A percentile compares a stretch with the other conserved stretches of the same genome.
phyloP scores from a whole-genome alignment of 1,140 invertebrate species.

The Brachionus koreanus region DNA sequence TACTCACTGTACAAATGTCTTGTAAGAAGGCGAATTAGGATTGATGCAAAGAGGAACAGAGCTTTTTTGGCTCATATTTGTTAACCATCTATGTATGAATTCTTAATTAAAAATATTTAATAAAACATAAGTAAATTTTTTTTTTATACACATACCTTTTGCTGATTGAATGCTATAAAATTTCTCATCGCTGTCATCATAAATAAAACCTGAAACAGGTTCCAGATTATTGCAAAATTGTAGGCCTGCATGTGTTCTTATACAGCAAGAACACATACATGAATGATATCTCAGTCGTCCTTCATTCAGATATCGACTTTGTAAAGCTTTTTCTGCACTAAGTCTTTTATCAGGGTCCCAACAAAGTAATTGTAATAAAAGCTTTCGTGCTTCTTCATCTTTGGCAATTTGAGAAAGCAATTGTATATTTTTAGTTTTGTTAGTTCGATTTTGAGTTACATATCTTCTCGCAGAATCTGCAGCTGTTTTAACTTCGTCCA shows the following conservation, averaged over 20 bases:
- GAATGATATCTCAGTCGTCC: constrained; percentile 95
- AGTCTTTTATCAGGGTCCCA: constrained; percentile 78
- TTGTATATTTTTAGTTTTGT: constrained; percentile 16
- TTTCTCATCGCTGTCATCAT: constrained; percentile 36
- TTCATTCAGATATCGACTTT: constrained; percentile 94
- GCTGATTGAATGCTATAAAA: constrained; percentile 28
- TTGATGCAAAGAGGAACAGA: constrained; percentile 96
- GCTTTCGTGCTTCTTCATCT: constrained; percentile 71
- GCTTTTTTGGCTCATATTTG: constrained; percentile 80
- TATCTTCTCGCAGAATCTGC: constrained; percentile 26
- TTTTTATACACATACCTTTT: constrained; percentile 39
- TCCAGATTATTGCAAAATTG: constrained; percentile 43
- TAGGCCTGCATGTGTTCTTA: constrained; percentile 57
- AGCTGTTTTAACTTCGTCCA: constrained; percentile 46
- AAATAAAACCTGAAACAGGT: constrained; percentile 34
- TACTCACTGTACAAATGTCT: constrained; percentile 96
- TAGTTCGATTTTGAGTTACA: constrained; percentile 9
- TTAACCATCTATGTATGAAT: constrained; percentile 96
- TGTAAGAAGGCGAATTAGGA: constrained; percentile 96
- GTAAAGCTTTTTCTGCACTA: constrained; percentile 83
- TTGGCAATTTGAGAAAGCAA: constrained; percentile 29
- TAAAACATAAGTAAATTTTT: background rate
- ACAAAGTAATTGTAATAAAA: constrained; percentile 81
- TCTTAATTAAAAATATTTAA: constrained; percentile 66
- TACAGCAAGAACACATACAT: constrained; percentile 98